A percentile compares a stretch with the other conserved stretches of the same genome.
Conservation (phyloP, 2,113 vertebrate genomes). For the Andinoacara biseriatus region DNA sequence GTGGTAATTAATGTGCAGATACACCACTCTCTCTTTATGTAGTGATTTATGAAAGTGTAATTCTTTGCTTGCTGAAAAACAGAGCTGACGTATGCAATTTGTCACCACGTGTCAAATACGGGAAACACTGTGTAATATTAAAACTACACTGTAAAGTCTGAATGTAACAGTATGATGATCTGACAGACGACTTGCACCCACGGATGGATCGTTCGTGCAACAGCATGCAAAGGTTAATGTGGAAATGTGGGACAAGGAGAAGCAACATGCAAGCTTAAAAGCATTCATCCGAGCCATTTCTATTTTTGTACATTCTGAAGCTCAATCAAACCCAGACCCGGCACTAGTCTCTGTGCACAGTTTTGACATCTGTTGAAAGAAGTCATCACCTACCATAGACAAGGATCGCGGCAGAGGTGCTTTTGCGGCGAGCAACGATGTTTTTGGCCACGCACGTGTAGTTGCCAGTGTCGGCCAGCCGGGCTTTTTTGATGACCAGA, state of each 20-base stretch:
- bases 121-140: background rate
- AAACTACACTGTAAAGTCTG: background rate
- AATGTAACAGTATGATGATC: background rate
- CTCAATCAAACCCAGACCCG: background rate
- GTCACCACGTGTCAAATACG: slow-evolving; percentile 12
- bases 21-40: slow-evolving; percentile 31
- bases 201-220: slow-evolving; percentile 16
- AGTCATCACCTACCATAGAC: slow-evolving; percentile 87
- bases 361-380: slow-evolving; percentile 48
- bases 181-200: background rate
- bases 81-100: slow-evolving; percentile 18
- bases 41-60: slow-evolving; percentile 26
- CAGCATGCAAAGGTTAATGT: slow-evolving; percentile 33
- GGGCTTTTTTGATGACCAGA: slow-evolving; percentile 93
- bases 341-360: background rate
- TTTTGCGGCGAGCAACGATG: slow-evolving; percentile 95
- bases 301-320: background rate
- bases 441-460: slow-evolving; percentile 99
- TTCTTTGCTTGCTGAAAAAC: slow-evolving; percentile 11
- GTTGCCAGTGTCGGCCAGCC: slow-evolving; percentile 95
- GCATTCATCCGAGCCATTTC: background rate
- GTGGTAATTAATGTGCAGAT: slow-evolving; percentile 52
- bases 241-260: slow-evolving; percentile 15
- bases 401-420: slow-evolving; percentile 87
- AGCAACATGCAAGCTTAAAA: slow-evolving; percentile 35